Conservation (phyloP, 2,888 invertebrate genomes). For the Hybos culiciformis region DNA sequence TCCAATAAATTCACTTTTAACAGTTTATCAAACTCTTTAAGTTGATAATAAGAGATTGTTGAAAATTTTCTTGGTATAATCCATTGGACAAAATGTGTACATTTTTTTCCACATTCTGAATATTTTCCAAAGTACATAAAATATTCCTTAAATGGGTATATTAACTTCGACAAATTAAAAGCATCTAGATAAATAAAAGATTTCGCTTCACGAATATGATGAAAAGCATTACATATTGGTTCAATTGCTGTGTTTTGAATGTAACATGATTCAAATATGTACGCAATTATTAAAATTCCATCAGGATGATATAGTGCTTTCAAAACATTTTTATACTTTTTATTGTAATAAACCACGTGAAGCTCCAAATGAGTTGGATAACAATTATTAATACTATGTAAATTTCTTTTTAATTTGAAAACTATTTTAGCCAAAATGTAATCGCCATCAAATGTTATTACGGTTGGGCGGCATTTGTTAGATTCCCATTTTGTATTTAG, state of each 20-base stretch:
- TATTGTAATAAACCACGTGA: constrained; percentile 46
- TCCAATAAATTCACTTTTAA: constrained; percentile 1
- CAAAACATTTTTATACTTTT: constrained; percentile 45
- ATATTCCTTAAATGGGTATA: constrained; percentile 49
- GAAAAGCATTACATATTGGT: constrained; percentile 22
- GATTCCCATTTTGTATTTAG: constrained; percentile 47
- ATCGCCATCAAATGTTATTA: constrained; percentile 45
- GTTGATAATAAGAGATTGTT: constrained; percentile 45
- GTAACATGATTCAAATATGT: constrained; percentile 41
- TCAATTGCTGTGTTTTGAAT: constrained; percentile 16
- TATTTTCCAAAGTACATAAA: constrained; percentile 50
- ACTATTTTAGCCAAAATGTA: constrained; percentile 53
- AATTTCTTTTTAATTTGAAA: too few species aligned
- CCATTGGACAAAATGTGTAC: constrained; percentile 43
- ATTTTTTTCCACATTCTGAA: constrained; percentile 27
- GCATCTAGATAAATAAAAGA: constrained; percentile 39
- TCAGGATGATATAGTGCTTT: constrained; percentile 45
- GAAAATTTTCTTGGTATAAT: constrained; percentile 44
- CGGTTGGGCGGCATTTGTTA: constrained; percentile 43
- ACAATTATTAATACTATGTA: too few species aligned
- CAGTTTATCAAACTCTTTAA: constrained; percentile 33
- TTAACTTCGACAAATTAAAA: constrained; percentile 37
- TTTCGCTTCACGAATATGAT: constrained; percentile 39
- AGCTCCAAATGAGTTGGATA: too few species aligned
- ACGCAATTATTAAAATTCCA: constrained; percentile 45